Evolutionary conservation across 2,888 invertebrate species (phyloP).

Genomic region (Dorcus parallelipipedus): DNA sequence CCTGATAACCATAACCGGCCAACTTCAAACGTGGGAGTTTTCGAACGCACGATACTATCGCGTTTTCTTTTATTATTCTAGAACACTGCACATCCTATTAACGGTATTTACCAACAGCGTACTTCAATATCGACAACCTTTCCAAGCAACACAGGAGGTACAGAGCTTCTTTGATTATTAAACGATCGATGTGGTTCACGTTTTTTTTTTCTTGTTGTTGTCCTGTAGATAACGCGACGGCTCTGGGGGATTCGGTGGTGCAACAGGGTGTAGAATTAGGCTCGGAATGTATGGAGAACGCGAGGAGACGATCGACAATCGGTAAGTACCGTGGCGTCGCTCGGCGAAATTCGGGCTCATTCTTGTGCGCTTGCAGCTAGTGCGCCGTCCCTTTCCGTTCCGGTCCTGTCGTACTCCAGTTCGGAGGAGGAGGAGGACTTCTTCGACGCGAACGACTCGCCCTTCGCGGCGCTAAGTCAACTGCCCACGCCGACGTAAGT

Average conservation of each 20-base stretch:
- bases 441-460: conserved; percentile 85
- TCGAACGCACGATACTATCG: no score
- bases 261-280: conserved; percentile 63
- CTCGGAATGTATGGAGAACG: conserved; percentile 58
- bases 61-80: conserved; percentile 46
- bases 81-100: conserved; percentile 90
- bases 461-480: conserved; percentile 49
- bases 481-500: conserved; percentile 45
- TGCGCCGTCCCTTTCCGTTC: conserved; percentile 68
- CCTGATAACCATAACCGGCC: neutral
- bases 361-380: conserved; percentile 39
- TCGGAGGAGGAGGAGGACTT: conserved; percentile 95
- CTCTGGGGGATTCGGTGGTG: conserved; percentile 42
- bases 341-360: neutral
- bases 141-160: conserved; percentile 10
- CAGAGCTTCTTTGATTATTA: no score
- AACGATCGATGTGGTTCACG: no score
- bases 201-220: neutral
- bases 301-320: conserved; percentile 42
- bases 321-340: conserved; percentile 20
- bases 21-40: neutral
- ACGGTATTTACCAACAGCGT: conserved; percentile 68
- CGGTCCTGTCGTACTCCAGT: conserved; percentile 95
- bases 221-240: conserved; percentile 29
- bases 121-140: conserved; percentile 11